These are phyloP conservation scores for Pipra filicauda DNA, from an alignment of 2,113 vertebrate genomes.

Conservation along the genomic window DNA sequence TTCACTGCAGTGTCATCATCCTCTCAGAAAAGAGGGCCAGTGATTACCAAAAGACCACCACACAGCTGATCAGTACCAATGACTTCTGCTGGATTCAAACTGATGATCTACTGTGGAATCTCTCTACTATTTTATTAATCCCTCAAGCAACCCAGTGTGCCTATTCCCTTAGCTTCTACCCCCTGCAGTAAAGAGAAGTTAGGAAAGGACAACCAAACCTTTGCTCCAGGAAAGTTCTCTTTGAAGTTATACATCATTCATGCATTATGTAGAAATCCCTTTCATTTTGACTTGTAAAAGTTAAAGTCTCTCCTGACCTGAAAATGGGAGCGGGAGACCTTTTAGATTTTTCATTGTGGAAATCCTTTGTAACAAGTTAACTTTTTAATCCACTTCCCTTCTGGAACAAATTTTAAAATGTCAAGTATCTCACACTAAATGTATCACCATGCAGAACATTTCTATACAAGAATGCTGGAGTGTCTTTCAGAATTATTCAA, in stretches of 20 bases:
- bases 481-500: neutral
- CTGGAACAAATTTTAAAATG: slow-evolving; percentile 6
- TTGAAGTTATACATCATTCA: neutral
- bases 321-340: neutral
- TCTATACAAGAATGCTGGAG: neutral
- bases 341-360: slow-evolving; percentile 6
- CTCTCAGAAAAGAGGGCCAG: neutral
- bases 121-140: neutral
- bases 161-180: neutral
- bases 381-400: neutral
- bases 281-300: slow-evolving; percentile 1
- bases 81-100: neutral
- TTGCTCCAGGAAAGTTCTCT: neutral
- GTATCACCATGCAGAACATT: neutral
- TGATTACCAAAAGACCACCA: neutral
- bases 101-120: neutral
- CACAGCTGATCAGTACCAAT: neutral
- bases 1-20: neutral
- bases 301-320: neutral
- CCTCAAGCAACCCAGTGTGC: neutral
- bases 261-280: neutral
- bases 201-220: neutral
- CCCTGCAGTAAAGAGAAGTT: neutral
- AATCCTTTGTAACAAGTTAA: slow-evolving; percentile 24
- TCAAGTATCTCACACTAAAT: neutral